Evolutionary conservation across 2,888 invertebrate genomes (phyloP).

Genomic region (Harpagoxenus sublaevis): DNA sequence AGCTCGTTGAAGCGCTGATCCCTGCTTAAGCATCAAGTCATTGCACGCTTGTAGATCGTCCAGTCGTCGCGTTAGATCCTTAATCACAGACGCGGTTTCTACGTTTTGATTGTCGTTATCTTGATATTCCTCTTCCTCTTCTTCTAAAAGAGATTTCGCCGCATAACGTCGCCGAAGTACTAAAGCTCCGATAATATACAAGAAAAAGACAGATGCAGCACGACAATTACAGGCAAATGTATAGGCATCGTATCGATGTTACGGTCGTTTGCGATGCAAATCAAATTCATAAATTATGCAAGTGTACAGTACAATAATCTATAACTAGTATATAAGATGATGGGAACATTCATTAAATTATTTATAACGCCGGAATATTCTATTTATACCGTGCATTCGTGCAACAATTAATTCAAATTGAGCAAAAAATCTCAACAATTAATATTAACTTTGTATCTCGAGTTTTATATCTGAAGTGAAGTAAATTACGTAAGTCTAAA

Average conservation of each 20-base stretch:
- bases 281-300: conserved; percentile 17
- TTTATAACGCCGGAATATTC: background rate
- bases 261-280: conserved; percentile 2
- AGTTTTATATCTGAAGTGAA: background rate
- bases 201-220: conserved; percentile 12
- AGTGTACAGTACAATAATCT: background rate
- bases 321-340: background rate
- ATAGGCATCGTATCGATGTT: conserved; percentile 13
- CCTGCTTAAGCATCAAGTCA: conserved; percentile 96
- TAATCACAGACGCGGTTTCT: conserved; percentile 89
- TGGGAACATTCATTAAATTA: background rate
- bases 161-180: conserved; percentile 35
- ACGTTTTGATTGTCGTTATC: conserved; percentile 85
- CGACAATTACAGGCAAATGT: background rate
- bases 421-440: background rate
- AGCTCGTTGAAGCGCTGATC: conserved; percentile 93
- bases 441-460: background rate
- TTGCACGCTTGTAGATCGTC: conserved; percentile 97
- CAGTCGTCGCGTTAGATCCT: conserved; percentile 92
- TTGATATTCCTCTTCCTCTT: conserved; percentile 86
- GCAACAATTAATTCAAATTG: background rate
- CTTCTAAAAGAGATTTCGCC: conserved; percentile 82
- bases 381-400: background rate
- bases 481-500: background rate
- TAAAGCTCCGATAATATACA: conserved; percentile 27